A percentile compares a stretch with the other conserved stretches of the same genome.
Conservation (phyloP, 2,888 invertebrate genomes). For the Nephrotoma guestfalica region DNA sequence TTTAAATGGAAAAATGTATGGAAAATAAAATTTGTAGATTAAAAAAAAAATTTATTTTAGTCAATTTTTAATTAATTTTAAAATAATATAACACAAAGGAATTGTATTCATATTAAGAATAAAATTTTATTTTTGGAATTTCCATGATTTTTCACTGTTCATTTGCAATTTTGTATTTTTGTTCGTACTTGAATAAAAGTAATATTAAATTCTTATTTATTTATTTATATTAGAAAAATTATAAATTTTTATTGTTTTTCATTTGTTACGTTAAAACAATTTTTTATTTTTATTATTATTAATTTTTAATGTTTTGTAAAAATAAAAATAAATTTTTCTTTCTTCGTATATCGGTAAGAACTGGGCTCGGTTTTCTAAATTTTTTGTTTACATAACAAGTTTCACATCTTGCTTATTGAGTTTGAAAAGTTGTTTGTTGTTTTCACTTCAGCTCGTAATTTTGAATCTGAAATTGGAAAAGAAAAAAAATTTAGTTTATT, state of each 20-base stretch:
- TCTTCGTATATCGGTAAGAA: too few relatives aligned
- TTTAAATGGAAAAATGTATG: not conserved
- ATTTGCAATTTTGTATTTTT: not conserved
- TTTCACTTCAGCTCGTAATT: too few relatives aligned
- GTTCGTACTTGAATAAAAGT: not conserved
- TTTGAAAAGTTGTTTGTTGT: too few relatives aligned
- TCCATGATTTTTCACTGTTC: not conserved
- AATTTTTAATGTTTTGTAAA: not conserved
- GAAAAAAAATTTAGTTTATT: too few relatives aligned
- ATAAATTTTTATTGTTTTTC: not conserved
- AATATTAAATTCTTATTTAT: not conserved
- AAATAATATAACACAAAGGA: not conserved
- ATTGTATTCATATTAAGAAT: not conserved
- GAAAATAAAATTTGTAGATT: not conserved
- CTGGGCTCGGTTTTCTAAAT: too few relatives aligned
- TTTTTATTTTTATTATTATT: not conserved
- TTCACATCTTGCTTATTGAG: too few relatives aligned
- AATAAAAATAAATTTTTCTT: not conserved
- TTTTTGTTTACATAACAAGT: too few relatives aligned
- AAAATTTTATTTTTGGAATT: not conserved
- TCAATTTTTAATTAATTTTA: not conserved
- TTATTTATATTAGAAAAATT: not conserved
- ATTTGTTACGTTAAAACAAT: not conserved
- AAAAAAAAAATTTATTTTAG: not conserved
- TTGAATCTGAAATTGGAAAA: too few relatives aligned